Base-by-base conservation (phyloP, 2,888 invertebrate genomes). In the Oeneis ivallda region DNA sequence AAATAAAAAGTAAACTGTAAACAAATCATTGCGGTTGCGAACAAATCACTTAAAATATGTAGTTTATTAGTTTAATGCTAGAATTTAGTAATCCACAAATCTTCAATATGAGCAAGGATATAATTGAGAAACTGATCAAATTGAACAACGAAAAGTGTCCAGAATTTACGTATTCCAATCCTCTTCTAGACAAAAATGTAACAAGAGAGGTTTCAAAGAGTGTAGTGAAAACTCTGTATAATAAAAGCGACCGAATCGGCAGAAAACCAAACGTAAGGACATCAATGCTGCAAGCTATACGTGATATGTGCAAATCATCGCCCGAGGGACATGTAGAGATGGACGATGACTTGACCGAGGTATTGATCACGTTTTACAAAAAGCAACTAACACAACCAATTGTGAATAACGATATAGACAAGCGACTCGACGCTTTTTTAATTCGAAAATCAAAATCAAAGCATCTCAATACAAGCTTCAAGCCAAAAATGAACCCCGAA, bases 61-160 rank as follows among this genome's bases (percentile, higher is more conserved):
- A n/a, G n/a, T n/a, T n/a, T n/a, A n/a, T n/a, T n/a, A n/a, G n/a
- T n/a, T n/a, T n/a, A n/a, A n/a, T n/a, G n/a, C n/a, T n/a, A n/a
- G n/a, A n/a, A n/a, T n/a, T 26, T 4, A 26, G 4, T 26, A 26
- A 26, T 47, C 47, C 13, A 13, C 13, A 41, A 13, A 50, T 26
- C 11, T 32, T 45, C 49, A 79, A 26, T 52, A 87, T 89, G 89
- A 87, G 87, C 73, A 83, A 76, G 62, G 80, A 85, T 67, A 70
- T 86, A 57, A 83, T 90, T 70, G 76, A 83, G 68, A 87, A 85
- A 75, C 74, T 88, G 2, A 87, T 89, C 49, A 79, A 79, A 69
- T 70, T 79, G 7, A 81, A 80, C 67, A 80, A 82, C 62, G 74
- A 77, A 57, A 63, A 70, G 1, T 86, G 85, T 50, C 86, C 88